Evolutionary conservation across 2,888 invertebrate species (phyloP), one percentile per base, ranked within the genome.

Genomic region (Linyphia triangularis): DNA sequence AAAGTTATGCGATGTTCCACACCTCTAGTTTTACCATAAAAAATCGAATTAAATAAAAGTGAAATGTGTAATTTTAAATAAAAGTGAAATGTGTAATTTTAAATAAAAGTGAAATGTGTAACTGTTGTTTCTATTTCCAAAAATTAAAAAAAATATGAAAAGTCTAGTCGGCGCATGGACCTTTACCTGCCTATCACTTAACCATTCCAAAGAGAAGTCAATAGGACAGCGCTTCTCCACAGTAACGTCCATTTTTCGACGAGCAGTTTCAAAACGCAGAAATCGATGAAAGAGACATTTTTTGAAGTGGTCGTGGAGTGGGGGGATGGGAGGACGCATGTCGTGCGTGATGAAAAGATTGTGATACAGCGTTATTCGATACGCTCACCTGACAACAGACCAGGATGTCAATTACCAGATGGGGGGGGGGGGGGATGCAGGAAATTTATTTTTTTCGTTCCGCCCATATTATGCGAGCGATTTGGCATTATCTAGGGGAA

Each of bases 361-460:
- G 81, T 75, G 86, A 81, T 88, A 75, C 81, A 88, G 81, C 86
- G 81, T 81, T 81, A 88, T 75, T 88, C 81, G 75, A 88, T 88
- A 82, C 81, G 86, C 81, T 88, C 61, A 81, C 86, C 75, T 81
- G 86, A 88, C 86, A 88, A 88, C 86, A 78, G 40, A 81, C 73
- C 79, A 86, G 86, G 86, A 86, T 86, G 86, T 86, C 86, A 86
- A 86, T 86, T 86, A 86, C 72, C 43, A 26, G 9, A 9, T 40
- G 40, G 40, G 16, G 13, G n/a, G 33, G 33, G 9, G 4, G 33
- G 33, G 65, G 61, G 65, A 70, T 51, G 81, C 81, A 88, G 86
- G 86, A 88, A 88, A 88, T 88, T 88, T 88, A 88, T 82, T 88
- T 88, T 88, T n/a, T n/a, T n/a, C n/a, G 86, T 88, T 88, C 86